Conservation (phyloP, 2,113 vertebrate species). For the Cyprinus carpio region DNA sequence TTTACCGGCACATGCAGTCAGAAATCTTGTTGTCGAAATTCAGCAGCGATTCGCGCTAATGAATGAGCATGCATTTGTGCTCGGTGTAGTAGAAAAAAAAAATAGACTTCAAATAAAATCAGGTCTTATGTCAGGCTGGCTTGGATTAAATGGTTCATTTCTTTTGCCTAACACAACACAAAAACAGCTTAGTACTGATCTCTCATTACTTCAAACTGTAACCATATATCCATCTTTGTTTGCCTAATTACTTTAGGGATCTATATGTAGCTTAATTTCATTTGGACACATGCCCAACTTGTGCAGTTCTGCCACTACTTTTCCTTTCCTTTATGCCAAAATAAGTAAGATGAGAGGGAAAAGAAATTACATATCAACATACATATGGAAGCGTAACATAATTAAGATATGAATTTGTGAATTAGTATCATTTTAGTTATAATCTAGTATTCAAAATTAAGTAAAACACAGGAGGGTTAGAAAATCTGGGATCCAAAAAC, state of each 20-base stretch:
- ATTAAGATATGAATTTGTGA: neutral
- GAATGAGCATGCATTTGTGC: neutral
- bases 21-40: neutral
- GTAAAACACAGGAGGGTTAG: too few species aligned
- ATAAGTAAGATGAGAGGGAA: neutral
- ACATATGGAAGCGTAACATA: neutral
- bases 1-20: neutral
- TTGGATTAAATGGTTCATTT: slow-evolving; percentile 26
- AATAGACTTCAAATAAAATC: slow-evolving; percentile 21
- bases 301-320: neutral
- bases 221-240: slow-evolving; percentile 32
- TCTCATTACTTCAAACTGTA: slow-evolving; percentile 35
- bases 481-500: too few species aligned
- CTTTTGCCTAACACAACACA: slow-evolving; percentile 4
- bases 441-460: too few species aligned
- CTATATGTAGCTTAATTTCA: slow-evolving; percentile 18
- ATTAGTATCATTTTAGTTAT: too few species aligned
- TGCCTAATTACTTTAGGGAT: slow-evolving; percentile 32
- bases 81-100: neutral
- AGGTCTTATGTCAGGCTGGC: neutral
- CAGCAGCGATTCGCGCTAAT: neutral
- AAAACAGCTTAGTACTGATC: slow-evolving; percentile 37
- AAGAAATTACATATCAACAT: neutral
- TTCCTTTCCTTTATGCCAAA: neutral
- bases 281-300: slow-evolving; percentile 15